Conservation (phyloP, 2,888 invertebrate genomes). For the Tubulanus polymorphus region DNA sequence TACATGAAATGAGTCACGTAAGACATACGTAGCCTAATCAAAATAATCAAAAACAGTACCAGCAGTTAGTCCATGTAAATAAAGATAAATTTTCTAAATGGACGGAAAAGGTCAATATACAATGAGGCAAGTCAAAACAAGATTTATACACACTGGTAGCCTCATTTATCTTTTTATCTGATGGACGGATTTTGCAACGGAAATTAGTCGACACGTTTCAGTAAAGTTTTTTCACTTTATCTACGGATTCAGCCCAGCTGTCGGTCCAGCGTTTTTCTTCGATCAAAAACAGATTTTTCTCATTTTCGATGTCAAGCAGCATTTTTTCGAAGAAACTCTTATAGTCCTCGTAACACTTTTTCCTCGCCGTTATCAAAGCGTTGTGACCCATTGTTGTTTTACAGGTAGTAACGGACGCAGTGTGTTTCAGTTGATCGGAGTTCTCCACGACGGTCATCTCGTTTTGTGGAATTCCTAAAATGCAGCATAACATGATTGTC, state of each 20-base stretch:
- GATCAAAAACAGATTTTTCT: slow-evolving; percentile 30
- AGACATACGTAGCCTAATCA: too few species aligned
- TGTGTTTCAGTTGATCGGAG: slow-evolving; percentile 24
- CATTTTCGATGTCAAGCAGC: slow-evolving; percentile 34
- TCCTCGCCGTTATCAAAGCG: slow-evolving; percentile 36
- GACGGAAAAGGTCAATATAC: too few species aligned
- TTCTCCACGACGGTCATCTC: slow-evolving; percentile 28
- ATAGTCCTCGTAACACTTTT: slow-evolving; percentile 36
- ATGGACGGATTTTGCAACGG: too few species aligned
- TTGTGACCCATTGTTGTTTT: slow-evolving; percentile 47
- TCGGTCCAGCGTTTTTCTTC: slow-evolving; percentile 45
- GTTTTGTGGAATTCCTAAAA: slow-evolving; percentile 34
- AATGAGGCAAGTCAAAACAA: too few species aligned
- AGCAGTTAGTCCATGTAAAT: too few species aligned
- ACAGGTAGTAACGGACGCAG: slow-evolving; percentile 41
- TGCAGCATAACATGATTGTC: too few species aligned
- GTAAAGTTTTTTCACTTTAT: slow-evolving; percentile 41
- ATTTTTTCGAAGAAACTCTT: slow-evolving; percentile 35
- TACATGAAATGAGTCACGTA: too few species aligned
- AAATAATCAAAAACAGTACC: too few species aligned
- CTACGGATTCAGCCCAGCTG: slow-evolving; percentile 43
- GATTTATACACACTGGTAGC: too few species aligned
- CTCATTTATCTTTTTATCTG: too few species aligned
- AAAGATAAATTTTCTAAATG: too few species aligned
- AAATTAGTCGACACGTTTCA: too few species aligned